Evolutionary conservation across 64 coral and sea anemone species (phyloP).

Genomic region (Dendrophyllia cribrosa): DNA sequence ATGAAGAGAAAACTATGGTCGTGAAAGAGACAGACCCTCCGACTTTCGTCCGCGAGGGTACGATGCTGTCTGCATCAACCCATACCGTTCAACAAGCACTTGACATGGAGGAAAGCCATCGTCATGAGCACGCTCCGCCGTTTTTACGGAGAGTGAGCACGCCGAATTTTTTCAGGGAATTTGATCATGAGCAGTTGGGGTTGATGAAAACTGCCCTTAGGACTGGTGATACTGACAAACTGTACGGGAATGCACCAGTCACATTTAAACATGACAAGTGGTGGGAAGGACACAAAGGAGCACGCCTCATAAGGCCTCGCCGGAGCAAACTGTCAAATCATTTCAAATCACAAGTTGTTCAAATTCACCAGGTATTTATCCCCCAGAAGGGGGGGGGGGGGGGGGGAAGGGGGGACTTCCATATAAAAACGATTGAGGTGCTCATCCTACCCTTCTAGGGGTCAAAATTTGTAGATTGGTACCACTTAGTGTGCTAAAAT

Average conservation of each 20-base stretch:
- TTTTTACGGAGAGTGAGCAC: slow-evolving; percentile 79
- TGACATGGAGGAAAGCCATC: slow-evolving; percentile 5
- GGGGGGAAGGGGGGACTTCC: background rate
- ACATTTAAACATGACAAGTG: slow-evolving; percentile 90
- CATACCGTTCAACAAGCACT: slow-evolving; percentile 6
- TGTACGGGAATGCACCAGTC: slow-evolving; percentile 74
- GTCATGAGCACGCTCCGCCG: slow-evolving; percentile 83
- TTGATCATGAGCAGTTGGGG: slow-evolving; percentile 57
- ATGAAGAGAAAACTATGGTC: background rate
- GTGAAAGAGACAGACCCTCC: background rate
- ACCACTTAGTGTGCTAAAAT: no score
- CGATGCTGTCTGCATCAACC: background rate
- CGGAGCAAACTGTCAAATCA: slow-evolving; percentile 76
- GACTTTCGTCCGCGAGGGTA: background rate
- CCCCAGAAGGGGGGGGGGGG: background rate
- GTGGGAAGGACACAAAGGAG: slow-evolving; percentile 76
- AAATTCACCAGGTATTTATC: slow-evolving; percentile 81
- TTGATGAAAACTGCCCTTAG: slow-evolving; percentile 66
- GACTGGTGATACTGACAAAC: slow-evolving; percentile 52
- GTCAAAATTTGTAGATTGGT: no score
- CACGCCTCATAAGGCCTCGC: slow-evolving; percentile 67
- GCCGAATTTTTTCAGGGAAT: slow-evolving; percentile 77
- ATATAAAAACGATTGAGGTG: background rate
- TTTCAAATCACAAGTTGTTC: slow-evolving; percentile 83
- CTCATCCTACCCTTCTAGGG: no score